These are phyloP conservation scores for Sula dactylatra DNA, from an alignment of 2,113 vertebrate species.

Conservation along the genomic window DNA sequence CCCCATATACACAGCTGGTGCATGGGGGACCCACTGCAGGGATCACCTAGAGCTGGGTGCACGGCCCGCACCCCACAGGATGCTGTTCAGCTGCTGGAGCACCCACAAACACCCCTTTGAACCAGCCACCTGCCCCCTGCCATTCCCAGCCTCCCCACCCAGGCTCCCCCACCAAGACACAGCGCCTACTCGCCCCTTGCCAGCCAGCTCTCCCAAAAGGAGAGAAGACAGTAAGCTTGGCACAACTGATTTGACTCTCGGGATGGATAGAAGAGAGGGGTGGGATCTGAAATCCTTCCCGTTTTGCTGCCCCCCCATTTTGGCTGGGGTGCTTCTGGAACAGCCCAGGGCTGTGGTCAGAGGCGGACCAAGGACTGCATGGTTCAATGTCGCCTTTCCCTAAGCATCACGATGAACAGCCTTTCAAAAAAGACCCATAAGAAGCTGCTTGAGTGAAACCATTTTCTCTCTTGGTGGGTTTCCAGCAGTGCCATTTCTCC, in stretches of 20 bases:
- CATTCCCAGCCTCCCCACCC: neutral
- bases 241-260: fast-evolving
- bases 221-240: neutral
- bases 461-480: neutral
- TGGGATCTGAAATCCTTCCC: neutral
- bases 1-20: neutral
- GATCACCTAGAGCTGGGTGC: neutral
- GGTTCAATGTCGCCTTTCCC: neutral
- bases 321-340: neutral
- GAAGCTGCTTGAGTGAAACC: neutral
- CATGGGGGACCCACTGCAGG: neutral
- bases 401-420: neutral
- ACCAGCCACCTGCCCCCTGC: neutral
- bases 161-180: neutral
- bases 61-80: neutral
- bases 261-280: neutral
- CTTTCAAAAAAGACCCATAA: neutral
- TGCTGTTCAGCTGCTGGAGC: neutral
- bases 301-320: neutral
- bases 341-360: neutral
- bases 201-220: neutral
- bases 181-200: too few relatives aligned
- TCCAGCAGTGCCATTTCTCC: neutral
- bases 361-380: neutral
- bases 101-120: neutral